Conservation (phyloP, 2,113 vertebrate genomes). For the Ailuropoda melanoleuca region DNA sequence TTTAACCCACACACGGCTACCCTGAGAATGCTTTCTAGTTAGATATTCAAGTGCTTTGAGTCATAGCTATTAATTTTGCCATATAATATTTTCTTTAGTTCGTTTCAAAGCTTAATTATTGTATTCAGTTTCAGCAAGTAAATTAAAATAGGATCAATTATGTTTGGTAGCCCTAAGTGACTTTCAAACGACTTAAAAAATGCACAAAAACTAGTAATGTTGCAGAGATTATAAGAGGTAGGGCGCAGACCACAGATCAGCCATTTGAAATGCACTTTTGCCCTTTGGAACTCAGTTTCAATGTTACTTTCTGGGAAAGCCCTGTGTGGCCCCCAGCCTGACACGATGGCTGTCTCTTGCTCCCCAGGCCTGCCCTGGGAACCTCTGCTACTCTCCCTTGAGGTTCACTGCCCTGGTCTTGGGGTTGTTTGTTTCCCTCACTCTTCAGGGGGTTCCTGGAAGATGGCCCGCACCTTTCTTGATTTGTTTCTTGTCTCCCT, state of each 20-base stretch:
- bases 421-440: not conserved
- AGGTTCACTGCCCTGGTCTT: no score
- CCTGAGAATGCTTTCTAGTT: constrained; percentile 29
- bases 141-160: constrained; percentile 49
- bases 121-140: constrained; percentile 32
- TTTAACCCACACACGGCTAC: not conserved
- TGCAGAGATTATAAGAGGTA: not conserved
- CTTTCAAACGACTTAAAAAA: not conserved
- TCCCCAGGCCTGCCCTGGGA: not conserved
- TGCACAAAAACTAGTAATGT: not conserved
- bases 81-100: constrained; percentile 23
- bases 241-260: not conserved
- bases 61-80: constrained; percentile 54
- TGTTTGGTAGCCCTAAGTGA: not conserved
- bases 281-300: not conserved
- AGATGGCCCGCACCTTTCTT: not conserved
- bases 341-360: not conserved
- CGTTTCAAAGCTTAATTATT: constrained; percentile 55
- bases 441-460: not conserved
- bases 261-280: not conserved
- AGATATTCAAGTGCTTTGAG: not conserved
- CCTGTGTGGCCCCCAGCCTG: not conserved
- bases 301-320: not conserved
- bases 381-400: not conserved
- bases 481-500: not conserved